These are phyloP conservation scores for Sinocyclocheilus anshuiensis DNA, from an alignment of 2,113 vertebrate species.

Conservation along the genomic window DNA sequence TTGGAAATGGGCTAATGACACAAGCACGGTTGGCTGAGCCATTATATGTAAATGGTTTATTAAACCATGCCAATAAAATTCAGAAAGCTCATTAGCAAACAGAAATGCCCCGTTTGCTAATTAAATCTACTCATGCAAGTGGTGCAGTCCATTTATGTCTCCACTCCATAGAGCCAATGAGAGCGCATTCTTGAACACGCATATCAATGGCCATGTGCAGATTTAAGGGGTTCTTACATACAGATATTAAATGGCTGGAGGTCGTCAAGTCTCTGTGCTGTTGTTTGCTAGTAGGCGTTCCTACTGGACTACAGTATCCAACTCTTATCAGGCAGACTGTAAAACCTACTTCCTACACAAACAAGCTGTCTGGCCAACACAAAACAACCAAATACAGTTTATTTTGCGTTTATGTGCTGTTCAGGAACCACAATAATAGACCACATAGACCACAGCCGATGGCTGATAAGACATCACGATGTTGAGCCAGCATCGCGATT, in stretches of 20 bases:
- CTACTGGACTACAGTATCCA: background rate
- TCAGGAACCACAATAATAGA: background rate
- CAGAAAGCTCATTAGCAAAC: conserved; percentile 21
- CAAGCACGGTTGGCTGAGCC: background rate
- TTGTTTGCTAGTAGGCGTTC: conserved; percentile 9
- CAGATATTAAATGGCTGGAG: background rate
- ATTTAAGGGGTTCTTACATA: background rate
- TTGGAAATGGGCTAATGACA: conserved; percentile 16
- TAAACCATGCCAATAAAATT: conserved; percentile 9
- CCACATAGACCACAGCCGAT: background rate
- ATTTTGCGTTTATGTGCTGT: no score
- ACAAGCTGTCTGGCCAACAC: background rate
- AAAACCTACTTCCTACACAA: conserved; percentile 2
- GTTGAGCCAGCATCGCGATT: no score
- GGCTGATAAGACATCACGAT: no score
- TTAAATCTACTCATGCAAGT: conserved; percentile 13
- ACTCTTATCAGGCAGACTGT: background rate
- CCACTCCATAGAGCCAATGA: background rate
- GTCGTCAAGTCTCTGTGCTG: background rate
- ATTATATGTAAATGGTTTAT: background rate
- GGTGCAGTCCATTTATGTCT: background rate
- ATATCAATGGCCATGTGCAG: background rate
- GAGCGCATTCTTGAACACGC: background rate
- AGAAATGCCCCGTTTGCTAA: background rate
- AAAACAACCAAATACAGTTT: background rate